Evolutionary conservation across 1,140 invertebrate genomes (phyloP), one percentile per base, ranked within the genome.

Genomic region (Drosophila teissieri): DNA sequence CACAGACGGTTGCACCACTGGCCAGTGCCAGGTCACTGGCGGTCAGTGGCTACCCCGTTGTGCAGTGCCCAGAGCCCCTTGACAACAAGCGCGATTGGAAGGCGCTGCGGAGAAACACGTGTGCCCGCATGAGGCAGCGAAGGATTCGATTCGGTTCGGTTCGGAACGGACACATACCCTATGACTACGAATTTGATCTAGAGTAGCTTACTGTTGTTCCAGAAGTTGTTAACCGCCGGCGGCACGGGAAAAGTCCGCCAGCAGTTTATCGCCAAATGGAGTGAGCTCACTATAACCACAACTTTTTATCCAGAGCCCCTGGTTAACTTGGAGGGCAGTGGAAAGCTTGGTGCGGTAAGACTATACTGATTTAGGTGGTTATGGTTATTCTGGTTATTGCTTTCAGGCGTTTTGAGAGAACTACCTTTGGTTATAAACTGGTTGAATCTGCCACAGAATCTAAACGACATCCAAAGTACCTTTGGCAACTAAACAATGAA

Each of bases 1-100:
- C 90, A 91, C 90, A 91, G 61, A 85, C 90, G 90, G 90, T 91
- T 91, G 78, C 90, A 91, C 90, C 90, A 85, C 90, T 91, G 90
- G 90, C 83, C 90, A 91, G 90, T 76, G 86, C 90, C 90, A 72
- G 81, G 90, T 91, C 53, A 85, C 90, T 91, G 90, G 73, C 90
- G 78, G 84, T 91, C 90, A 91, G 79, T 65, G 90, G 90, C 90
- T 91, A 91, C 90, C 90, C 90, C 90, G 90, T 91, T 91, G 90
- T 91, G 90, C 90, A 89, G 80, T 77, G 83, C 68, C 90, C 90
- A 91, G 90, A 91, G 90, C 86, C 90, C 90, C 90, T 49, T 62
- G 31, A 39, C 54, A 60, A 44, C 31, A 11, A 53, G 17, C 65
- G 60, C 11, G 24, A 34, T 24, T 31, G 58, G 57, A 45, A 63